A percentile compares a stretch with the other conserved stretches of the same genome.
Conservation (phyloP, 2,888 invertebrate species). For the Chrysotoxum bicinctum region DNA sequence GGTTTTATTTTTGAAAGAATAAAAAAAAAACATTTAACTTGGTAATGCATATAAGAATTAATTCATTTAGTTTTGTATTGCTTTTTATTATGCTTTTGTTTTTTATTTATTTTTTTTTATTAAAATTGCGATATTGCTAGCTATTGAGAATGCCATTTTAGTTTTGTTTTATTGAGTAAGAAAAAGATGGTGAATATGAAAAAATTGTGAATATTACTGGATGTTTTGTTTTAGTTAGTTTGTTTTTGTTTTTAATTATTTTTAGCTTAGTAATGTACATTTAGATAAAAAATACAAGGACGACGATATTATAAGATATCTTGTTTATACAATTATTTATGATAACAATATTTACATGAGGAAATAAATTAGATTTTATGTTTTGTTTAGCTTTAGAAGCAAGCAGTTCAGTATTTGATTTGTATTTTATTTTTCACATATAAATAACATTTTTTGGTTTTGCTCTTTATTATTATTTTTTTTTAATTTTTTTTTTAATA, state of each 20-base stretch:
- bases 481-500: constrained; percentile 16
- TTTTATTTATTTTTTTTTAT: constrained; percentile 21
- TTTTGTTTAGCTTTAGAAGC: constrained; percentile 60
- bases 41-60: background rate
- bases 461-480: constrained; percentile 7
- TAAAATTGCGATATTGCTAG: constrained; percentile 59
- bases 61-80: constrained; percentile 44
- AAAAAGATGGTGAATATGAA: constrained; percentile 64
- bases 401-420: constrained; percentile 57
- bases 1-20: background rate
- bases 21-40: background rate
- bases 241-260: constrained; percentile 25
- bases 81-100: constrained; percentile 2
- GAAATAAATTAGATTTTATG: constrained; percentile 41
- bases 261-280: constrained; percentile 56
- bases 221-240: constrained; percentile 19
- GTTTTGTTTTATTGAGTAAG: constrained; percentile 46
- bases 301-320: constrained; percentile 63
- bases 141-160: constrained; percentile 57
- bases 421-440: constrained; percentile 8
- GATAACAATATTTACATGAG: constrained; percentile 67
- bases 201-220: constrained; percentile 54
- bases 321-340: constrained; percentile 57
- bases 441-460: constrained; percentile 31
- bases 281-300: constrained; percentile 69